Base-by-base conservation (phyloP, 1,140 invertebrate genomes). In the Olivierus martensii region DNA sequence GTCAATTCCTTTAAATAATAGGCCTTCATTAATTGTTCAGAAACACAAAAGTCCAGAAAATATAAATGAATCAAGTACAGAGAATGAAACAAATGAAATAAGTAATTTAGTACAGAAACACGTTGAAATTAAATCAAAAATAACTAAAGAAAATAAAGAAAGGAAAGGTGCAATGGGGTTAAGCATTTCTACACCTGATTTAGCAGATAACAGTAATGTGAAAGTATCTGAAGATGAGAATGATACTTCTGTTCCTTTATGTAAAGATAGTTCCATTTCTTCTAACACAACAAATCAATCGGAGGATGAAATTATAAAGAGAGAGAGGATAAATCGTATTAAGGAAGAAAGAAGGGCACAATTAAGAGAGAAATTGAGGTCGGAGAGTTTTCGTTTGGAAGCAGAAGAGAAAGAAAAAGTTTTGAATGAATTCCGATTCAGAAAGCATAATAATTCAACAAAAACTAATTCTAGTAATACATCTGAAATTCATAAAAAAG, bases 301-400 rank as follows among this genome's bases (percentile, higher is more conserved):
- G 1, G 56, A 58, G 42, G 50, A 46, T 21, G 56, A 58, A 45
- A 45, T 68, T 83, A 22, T 83, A 86, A 63, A 68, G 15, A 53
- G 65, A 36, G 63, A 65, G 47, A 49, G 86, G 41, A 91, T 91
- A 57, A 86, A 90, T 66, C 83, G 84, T 63, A 91, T 91, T 64
- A 93, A 93, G 71, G 86, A 90, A 65, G 87, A 91, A 64, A 71
- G 88, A n/a, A 73, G 88, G 49, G 81, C 79, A 49, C 85, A 87
- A 62, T 66, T 92, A 18, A 75, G 86, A 28, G 85, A 91, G 62
- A 90, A 89, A 67, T 87, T 86, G 62, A 80, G 83, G 51, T 82
- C 82, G 0, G 86, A 91, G 61, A 83, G 82, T 18, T 84, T 90
- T 53, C 76, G 81, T 39, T 74, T 77, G 53, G 69, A 75, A 45